Evolutionary conservation across 2,888 invertebrate genomes (phyloP), one percentile per base, ranked within the genome.

Genomic region (Agrotis segetum): DNA sequence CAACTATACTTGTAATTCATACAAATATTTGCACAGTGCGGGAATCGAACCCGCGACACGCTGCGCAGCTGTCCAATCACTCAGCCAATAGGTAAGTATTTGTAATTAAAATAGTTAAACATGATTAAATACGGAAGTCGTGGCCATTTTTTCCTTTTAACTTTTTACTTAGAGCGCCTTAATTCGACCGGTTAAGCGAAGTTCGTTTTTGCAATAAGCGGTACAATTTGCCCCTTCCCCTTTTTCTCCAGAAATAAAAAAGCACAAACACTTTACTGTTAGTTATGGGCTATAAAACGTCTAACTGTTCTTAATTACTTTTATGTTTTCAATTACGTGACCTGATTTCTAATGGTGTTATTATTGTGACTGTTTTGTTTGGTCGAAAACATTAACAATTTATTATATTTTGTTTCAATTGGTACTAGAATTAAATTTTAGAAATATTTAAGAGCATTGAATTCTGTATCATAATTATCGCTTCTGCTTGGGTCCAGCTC

Each of bases 231-330:
- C 34, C 40, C 55, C 46, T 17, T 50, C 40, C 44, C 34, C n/a
- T n/a, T 65, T 52, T 66, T 24, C 47, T 60, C 16, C 16, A 29
- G 13, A 44, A 65, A 40, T 34, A n/a, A 46, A 67, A 40, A 56
- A 40, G 40, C 17, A 52, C 50, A 34, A 67, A 64, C 47, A 72
- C 55, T 67, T 68, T 77, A 13, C 53, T 29, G 19, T 72, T 44
- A 21, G 34, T 56, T 52, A 71, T 61, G 47, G 63, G 34, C 58
- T 53, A 40, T 61, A 56, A 77, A 67, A 61, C 3, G 60, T 61
- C 61, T 49, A 71, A 47, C 71, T 19, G 50, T 40, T 55, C 65
- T 63, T 50, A 49, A 71, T 72, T 67, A 50, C 11, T 60, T 77
- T 71, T 50, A 24, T 24, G 55, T 61, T 72, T 53, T 52, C n/a